phyloP scores from a whole-genome alignment of 2,113 vertebrate species.

The Paramormyrops kingsleyae region DNA sequence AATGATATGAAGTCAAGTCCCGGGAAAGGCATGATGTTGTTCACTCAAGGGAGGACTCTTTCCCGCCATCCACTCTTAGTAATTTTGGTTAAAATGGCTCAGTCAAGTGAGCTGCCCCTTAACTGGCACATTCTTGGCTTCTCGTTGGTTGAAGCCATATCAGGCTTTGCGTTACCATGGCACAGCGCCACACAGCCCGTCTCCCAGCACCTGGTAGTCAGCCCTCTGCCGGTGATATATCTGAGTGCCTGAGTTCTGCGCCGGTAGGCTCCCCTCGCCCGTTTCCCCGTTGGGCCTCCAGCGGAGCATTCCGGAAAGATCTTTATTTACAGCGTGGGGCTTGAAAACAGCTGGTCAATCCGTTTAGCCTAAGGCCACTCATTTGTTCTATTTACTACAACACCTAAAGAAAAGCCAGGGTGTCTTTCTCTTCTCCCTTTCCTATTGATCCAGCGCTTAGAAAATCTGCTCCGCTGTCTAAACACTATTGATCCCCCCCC shows the following conservation, averaged over 20 bases:
- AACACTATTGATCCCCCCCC: conserved; percentile 81
- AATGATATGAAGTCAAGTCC: neutral
- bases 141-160: neutral
- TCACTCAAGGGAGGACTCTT: neutral
- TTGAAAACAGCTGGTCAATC: conserved; percentile 76
- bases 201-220: neutral
- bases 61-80: neutral
- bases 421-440: conserved; percentile 65
- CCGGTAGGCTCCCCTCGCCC: conserved; percentile 35
- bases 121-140: neutral
- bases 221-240: conserved; percentile 15
- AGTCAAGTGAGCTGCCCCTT: neutral
- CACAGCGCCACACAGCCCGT: neutral
- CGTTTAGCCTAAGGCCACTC: conserved; percentile 82
- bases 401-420: conserved; percentile 68
- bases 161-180: neutral
- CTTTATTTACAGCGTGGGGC: conserved; percentile 72
- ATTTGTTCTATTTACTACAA: conserved; percentile 77
- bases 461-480: conserved; percentile 84
- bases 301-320: conserved; percentile 62
- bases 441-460: conserved; percentile 85
- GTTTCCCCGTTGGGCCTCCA: conserved; percentile 46
- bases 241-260: neutral
- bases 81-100: neutral
- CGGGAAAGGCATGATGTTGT: neutral